Percentiles rank a stretch among this genome's conserved stretches.
These are phyloP conservation scores for Falco peregrinus DNA, from an alignment of 2,797 vertebrate species.

Conservation along the genomic window DNA sequence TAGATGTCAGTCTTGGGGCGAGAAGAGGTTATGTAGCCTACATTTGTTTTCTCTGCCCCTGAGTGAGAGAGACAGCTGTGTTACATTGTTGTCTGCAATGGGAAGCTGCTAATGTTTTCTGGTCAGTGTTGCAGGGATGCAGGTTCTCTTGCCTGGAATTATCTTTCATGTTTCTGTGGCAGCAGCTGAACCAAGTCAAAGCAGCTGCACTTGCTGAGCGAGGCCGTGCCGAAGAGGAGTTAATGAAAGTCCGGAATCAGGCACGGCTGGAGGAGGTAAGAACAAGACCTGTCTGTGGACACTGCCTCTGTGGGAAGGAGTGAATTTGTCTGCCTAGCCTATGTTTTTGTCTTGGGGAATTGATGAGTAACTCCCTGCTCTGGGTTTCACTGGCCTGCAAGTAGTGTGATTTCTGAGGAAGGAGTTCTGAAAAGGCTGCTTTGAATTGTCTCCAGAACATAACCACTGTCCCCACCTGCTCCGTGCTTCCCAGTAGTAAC, in stretches of 20 bases:
- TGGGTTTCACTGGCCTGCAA: not conserved
- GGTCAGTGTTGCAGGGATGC: not conserved
- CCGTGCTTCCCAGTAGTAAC: not conserved
- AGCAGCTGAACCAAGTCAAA: constrained; percentile 89
- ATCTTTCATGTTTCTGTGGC: not conserved
- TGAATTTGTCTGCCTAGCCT: not conserved
- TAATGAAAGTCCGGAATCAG: constrained; percentile 82
- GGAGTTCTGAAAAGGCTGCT: not conserved
- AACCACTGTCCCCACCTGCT: not conserved
- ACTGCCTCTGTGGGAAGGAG: not conserved
- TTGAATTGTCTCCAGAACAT: not conserved
- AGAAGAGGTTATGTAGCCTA: not conserved
- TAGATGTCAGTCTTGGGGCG: not conserved
- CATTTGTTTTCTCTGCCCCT: not conserved
- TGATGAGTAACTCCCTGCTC: not conserved
- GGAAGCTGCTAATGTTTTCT: not conserved
- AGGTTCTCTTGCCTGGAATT: not conserved
- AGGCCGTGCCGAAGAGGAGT: constrained; percentile 86
- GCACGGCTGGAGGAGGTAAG: constrained; percentile 88
- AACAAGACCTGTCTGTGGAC: not conserved
- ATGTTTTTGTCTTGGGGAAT: not conserved
- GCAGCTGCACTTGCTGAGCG: constrained; percentile 80
- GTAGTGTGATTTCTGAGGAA: not conserved
- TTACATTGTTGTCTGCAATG: rapidly evolving
- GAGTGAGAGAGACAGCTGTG: not conserved